These are phyloP conservation scores for Caenorhabditis sp. DNA, from an alignment of 2,888 invertebrate species.

Conservation along the genomic window DNA sequence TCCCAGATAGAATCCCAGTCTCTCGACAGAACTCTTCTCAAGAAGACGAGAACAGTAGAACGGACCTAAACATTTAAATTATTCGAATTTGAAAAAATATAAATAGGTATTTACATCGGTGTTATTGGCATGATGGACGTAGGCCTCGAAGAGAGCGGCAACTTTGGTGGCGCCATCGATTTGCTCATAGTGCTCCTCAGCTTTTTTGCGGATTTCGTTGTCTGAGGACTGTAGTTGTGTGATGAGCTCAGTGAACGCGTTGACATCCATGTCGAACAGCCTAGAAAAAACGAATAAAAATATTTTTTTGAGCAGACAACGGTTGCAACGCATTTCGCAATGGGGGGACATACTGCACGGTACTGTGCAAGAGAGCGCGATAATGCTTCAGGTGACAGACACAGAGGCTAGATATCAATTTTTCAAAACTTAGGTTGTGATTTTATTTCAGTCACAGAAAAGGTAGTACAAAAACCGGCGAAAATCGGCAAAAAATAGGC, in stretches of 20 bases:
- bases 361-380: too few relatives aligned
- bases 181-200: constrained; percentile 57
- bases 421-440: too few relatives aligned
- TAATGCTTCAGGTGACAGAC: too few relatives aligned
- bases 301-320: neutral
- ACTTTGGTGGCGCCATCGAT: constrained; percentile 52
- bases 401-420: too few relatives aligned
- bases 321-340: too few relatives aligned
- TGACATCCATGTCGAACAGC: constrained; percentile 51
- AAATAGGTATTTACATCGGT: constrained; percentile 70
- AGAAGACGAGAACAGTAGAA: constrained; percentile 93
- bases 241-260: constrained; percentile 51
- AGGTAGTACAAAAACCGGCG: neutral
- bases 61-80: constrained; percentile 82
- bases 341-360: too few relatives aligned
- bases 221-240: constrained; percentile 55
- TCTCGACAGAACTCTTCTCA: constrained; percentile 88
- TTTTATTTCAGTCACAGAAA: too few relatives aligned
- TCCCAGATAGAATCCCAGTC: constrained; percentile 89
- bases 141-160: constrained; percentile 68
- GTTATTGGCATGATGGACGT: constrained; percentile 55
- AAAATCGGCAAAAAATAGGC: constrained; percentile 9
- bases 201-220: constrained; percentile 51
- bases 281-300: constrained; percentile 2
- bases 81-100: too few relatives aligned